A percentile compares a stretch with the other conserved stretches of the same genome.
These are phyloP conservation scores for Venturia canescens DNA, from an alignment of 1,140 invertebrate genomes.

Conservation along the genomic window DNA sequence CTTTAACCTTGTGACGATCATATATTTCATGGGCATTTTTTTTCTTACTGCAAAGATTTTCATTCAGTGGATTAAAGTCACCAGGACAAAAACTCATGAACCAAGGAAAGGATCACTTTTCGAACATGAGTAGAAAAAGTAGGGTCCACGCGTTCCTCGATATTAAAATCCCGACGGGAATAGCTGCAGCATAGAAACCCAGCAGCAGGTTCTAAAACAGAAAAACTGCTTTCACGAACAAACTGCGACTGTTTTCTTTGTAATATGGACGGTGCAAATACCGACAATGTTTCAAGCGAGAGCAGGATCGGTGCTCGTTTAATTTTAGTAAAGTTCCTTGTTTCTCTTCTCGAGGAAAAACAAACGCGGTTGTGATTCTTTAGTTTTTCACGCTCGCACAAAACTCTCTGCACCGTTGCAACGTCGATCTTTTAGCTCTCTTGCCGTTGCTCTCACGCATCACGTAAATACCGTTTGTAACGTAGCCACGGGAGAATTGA, in stretches of 20 bases:
- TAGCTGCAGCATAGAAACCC: not conserved
- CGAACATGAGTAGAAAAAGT: too few species aligned
- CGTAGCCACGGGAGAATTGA: not conserved
- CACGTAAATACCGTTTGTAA: conserved; percentile 8
- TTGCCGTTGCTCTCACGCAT: not conserved
- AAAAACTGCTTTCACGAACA: not conserved
- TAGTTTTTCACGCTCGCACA: not conserved
- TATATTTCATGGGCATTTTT: too few species aligned
- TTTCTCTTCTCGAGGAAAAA: not conserved
- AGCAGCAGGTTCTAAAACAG: not conserved
- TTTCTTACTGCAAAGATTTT: too few species aligned
- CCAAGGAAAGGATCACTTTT: too few species aligned
- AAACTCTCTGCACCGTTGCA: not conserved
- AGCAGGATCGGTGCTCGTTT: not conserved
- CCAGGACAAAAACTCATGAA: too few species aligned
- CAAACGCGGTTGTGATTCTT: not conserved
- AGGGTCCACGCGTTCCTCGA: not conserved
- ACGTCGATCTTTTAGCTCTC: not conserved
- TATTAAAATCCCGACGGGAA: not conserved
- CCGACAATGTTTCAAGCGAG: not conserved
- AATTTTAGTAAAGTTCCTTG: not conserved
- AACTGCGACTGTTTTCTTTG: not conserved
- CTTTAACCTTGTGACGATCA: too few species aligned
- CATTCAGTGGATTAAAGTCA: too few species aligned
- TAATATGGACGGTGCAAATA: not conserved